Evolutionary conservation across 2,797 vertebrate species (phyloP).

Genomic region (Anolis apletophallus): DNA sequence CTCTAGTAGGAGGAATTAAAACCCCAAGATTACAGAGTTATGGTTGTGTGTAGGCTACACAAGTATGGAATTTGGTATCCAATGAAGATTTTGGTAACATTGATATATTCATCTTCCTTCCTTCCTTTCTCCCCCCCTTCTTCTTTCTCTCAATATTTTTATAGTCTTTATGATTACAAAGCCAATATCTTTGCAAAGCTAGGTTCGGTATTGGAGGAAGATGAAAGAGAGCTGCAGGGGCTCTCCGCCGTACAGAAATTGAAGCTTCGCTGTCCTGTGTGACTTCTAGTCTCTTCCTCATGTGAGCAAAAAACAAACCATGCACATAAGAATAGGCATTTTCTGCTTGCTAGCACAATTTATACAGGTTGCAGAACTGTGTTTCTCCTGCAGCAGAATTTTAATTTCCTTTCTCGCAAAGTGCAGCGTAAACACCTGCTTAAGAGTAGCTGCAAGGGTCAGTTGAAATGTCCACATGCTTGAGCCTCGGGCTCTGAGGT

Average conservation of each 20-base stretch:
- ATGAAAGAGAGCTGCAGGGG: neutral
- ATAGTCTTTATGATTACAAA: neutral
- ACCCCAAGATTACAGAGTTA: neutral
- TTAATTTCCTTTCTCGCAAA: neutral
- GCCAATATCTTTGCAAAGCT: neutral
- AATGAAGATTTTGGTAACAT: neutral
- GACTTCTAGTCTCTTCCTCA: no score
- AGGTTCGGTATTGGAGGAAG: no score
- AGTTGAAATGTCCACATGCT: neutral
- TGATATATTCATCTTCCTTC: neutral
- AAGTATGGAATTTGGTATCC: neutral
- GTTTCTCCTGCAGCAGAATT: neutral
- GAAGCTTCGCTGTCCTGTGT: neutral
- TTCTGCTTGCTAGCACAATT: neutral
- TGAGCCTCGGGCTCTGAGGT: neutral
- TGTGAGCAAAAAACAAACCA: neutral
- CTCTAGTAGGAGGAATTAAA: neutral
- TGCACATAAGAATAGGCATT: neutral
- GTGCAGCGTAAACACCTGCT: neutral
- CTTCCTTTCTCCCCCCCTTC: no score
- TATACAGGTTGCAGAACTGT: neutral
- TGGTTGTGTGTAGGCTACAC: neutral
- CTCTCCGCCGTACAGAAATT: neutral
- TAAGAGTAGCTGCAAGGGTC: neutral
- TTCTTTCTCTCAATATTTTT: neutral